These are phyloP conservation scores for Oligia latruncula DNA, from an alignment of 2,888 invertebrate genomes.

Conservation along the genomic window DNA sequence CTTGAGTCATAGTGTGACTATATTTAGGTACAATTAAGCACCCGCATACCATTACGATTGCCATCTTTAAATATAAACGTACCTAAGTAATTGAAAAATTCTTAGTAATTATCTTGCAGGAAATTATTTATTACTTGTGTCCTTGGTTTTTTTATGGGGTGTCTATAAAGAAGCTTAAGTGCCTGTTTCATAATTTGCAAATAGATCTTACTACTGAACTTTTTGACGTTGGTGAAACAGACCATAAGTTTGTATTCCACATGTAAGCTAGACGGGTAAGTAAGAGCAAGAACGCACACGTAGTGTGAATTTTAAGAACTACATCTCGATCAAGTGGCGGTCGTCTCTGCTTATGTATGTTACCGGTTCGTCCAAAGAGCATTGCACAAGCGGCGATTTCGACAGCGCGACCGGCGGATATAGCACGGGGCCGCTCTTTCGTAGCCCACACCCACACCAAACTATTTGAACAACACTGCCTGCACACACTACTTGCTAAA, in stretches of 20 bases:
- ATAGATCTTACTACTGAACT: neutral
- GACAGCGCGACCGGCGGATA: constrained; percentile 84
- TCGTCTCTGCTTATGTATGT: constrained; percentile 76
- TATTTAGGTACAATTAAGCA: constrained; percentile 48
- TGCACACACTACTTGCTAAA: constrained; percentile 81
- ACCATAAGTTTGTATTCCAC: neutral
- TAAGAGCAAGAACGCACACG: constrained; percentile 57
- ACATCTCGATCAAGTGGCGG: constrained; percentile 71
- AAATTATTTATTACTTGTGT: constrained; percentile 16
- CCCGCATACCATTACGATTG: constrained; percentile 42
- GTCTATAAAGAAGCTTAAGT: neutral
- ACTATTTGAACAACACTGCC: constrained; percentile 82
- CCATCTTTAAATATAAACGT: constrained; percentile 22
- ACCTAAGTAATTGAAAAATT: constrained; percentile 29
- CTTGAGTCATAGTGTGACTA: constrained; percentile 35
- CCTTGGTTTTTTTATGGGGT: neutral
- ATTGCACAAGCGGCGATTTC: constrained; percentile 86
- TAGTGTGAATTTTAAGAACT: constrained; percentile 69
- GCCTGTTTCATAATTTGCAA: too few relatives aligned
- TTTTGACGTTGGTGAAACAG: neutral
- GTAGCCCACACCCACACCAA: constrained; percentile 83
- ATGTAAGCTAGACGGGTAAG: constrained; percentile 19
- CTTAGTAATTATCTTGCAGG: constrained; percentile 21
- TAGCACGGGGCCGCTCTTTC: constrained; percentile 88
- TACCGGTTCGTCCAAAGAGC: constrained; percentile 83